Percentiles rank a stretch among this genome's conserved stretches.
Evolutionary conservation across 2,113 vertebrate genomes (phyloP).

Genomic region (Manacus vitellinus): DNA sequence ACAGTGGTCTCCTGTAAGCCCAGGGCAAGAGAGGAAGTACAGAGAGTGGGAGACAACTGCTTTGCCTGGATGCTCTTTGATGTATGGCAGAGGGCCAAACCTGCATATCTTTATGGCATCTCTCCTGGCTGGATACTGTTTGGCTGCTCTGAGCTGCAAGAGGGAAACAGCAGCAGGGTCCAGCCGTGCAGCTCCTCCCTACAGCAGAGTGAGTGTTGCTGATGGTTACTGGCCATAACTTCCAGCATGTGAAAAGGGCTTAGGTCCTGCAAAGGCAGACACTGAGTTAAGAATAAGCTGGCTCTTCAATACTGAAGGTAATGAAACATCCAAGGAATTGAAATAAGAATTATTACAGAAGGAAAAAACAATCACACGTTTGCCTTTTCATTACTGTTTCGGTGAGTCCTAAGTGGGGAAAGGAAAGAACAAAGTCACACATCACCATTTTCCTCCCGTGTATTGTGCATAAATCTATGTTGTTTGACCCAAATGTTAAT

Average conservation of each 20-base stretch:
- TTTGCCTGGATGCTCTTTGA: background rate
- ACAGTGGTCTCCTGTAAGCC: background rate
- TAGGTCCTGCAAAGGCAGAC: background rate
- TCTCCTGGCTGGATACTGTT: background rate
- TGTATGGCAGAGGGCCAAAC: background rate
- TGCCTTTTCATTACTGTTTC: background rate
- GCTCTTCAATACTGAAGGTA: background rate
- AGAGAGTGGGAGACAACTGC: background rate
- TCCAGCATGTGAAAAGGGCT: background rate
- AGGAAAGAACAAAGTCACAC: background rate
- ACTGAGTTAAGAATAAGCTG: background rate
- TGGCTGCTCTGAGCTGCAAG: background rate
- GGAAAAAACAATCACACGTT: background rate
- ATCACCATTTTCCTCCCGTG: background rate
- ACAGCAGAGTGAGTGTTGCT: rapidly evolving
- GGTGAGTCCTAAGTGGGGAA: background rate
- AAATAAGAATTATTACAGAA: background rate
- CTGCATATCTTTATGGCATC: background rate
- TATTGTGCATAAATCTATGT: background rate
- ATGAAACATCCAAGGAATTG: background rate
- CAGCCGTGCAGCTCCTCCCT: background rate
- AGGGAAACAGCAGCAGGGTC: background rate
- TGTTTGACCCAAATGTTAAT: background rate
- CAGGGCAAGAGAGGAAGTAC: background rate
- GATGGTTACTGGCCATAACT: background rate